phyloP scores from a whole-genome alignment of 2,797 vertebrate species.

The Leptodactylus fallax region DNA sequence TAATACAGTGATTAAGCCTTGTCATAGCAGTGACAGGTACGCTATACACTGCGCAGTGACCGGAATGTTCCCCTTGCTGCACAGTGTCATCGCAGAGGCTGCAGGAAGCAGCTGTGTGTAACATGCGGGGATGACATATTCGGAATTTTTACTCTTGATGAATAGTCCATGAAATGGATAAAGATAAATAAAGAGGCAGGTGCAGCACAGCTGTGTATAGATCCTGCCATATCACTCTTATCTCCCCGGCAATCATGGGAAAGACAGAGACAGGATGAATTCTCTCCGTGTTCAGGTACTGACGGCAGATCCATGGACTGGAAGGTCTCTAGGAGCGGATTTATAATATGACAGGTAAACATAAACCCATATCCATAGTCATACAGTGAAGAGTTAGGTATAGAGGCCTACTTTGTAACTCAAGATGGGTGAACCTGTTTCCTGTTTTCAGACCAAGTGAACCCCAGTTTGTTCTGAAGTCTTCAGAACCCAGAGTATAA shows the following conservation, averaged over 20 bases:
- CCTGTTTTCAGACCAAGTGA: too few species aligned
- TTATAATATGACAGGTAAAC: too few species aligned
- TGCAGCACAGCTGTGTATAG: slow-evolving; percentile 28
- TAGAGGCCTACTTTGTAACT: too few species aligned
- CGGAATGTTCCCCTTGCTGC: slow-evolving; percentile 73
- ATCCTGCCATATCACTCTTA: background rate
- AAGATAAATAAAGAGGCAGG: slow-evolving; percentile 38
- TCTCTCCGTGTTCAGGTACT: background rate
- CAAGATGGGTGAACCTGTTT: too few species aligned
- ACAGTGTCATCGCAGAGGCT: slow-evolving; percentile 73
- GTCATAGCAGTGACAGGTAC: background rate
- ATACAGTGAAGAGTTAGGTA: background rate
- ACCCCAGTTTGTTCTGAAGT: too few species aligned
- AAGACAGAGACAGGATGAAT: background rate
- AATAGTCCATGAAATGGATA: slow-evolving; percentile 53
- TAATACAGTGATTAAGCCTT: too few species aligned
- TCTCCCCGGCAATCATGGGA: background rate
- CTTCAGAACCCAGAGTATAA: too few species aligned
- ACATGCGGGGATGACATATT: slow-evolving; percentile 75
- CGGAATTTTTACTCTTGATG: slow-evolving; percentile 55
- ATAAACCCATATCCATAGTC: background rate
- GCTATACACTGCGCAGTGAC: background rate
- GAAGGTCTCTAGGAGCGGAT: background rate
- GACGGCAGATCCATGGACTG: background rate
- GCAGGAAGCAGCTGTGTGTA: slow-evolving; percentile 75